phyloP scores from a whole-genome alignment of 1,140 invertebrate species.

The Meloidogyne exigua region DNA sequence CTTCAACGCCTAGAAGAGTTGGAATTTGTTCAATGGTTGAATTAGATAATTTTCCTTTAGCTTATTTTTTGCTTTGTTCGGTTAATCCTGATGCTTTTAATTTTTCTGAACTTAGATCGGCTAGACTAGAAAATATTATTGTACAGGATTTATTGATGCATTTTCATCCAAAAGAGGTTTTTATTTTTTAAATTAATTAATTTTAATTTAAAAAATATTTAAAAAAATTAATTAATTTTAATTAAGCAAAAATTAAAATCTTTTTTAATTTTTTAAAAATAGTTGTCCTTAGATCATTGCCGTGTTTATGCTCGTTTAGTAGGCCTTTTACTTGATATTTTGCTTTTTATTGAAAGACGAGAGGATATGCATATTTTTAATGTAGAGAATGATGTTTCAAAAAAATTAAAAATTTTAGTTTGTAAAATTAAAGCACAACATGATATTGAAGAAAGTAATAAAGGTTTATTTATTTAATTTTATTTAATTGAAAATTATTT shows the following conservation, averaged over 20 bases:
- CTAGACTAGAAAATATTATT: neutral
- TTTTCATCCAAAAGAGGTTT: slow-evolving; percentile 12
- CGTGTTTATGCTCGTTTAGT: slow-evolving; percentile 15
- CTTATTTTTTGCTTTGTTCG: slow-evolving; percentile 3
- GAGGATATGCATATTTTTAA: neutral
- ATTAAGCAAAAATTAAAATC: too few species aligned
- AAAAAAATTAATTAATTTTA: too few species aligned
- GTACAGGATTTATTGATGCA: slow-evolving; percentile 1
- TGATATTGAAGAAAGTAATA: neutral
- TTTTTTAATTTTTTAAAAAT: neutral
- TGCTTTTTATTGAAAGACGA: slow-evolving; percentile 18
- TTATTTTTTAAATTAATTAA: neutral
- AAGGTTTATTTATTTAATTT: too few species aligned
- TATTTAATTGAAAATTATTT: too few species aligned
- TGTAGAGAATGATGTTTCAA: slow-evolving; percentile 1
- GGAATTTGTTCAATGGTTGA: slow-evolving; percentile 2
- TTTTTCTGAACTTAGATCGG: neutral
- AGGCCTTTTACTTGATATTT: slow-evolving; percentile 4
- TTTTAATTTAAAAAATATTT: too few species aligned
- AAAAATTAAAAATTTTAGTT: neutral
- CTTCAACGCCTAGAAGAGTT: neutral
- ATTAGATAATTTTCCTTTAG: slow-evolving; percentile 6
- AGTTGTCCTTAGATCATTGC: neutral
- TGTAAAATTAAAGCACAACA: neutral
- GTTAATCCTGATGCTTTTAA: neutral